phyloP scores from a whole-genome alignment of 1,140 invertebrate species.

The Paramacrobiotus metropolitanus region DNA sequence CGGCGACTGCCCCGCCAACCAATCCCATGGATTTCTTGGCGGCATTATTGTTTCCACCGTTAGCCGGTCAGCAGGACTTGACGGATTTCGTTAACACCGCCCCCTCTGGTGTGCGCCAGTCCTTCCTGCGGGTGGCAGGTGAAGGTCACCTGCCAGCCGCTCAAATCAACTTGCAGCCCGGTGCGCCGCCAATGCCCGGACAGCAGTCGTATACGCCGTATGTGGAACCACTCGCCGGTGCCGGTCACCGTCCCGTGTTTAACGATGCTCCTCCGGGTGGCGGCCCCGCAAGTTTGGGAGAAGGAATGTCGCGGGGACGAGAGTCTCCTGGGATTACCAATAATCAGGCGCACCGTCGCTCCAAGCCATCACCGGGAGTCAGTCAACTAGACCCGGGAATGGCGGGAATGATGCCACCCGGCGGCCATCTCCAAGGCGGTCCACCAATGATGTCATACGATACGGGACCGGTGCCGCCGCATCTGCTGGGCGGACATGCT shows the following conservation, averaged over 20 bases:
- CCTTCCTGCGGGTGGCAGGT: constrained; percentile 1
- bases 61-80: background rate
- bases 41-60: background rate
- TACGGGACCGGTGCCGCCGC: background rate
- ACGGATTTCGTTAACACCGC: background rate
- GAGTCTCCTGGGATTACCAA: background rate
- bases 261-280: background rate
- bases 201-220: background rate
- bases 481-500: background rate
- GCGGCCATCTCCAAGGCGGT: background rate
- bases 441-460: too few relatives aligned
- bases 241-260: background rate
- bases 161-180: too few relatives aligned
- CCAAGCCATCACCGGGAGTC: background rate
- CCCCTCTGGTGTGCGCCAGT: background rate
- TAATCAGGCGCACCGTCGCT: background rate
- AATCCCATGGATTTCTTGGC: constrained; percentile 2
- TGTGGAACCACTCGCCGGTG: background rate
- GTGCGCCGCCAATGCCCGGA: too few relatives aligned
- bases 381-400: background rate
- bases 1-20: too few relatives aligned
- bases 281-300: too few relatives aligned
- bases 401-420: background rate
- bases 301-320: too few relatives aligned
- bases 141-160: background rate